These are phyloP conservation scores for Melanerpes formicivorus DNA, from an alignment of 2,113 vertebrate genomes.

Conservation along the genomic window DNA sequence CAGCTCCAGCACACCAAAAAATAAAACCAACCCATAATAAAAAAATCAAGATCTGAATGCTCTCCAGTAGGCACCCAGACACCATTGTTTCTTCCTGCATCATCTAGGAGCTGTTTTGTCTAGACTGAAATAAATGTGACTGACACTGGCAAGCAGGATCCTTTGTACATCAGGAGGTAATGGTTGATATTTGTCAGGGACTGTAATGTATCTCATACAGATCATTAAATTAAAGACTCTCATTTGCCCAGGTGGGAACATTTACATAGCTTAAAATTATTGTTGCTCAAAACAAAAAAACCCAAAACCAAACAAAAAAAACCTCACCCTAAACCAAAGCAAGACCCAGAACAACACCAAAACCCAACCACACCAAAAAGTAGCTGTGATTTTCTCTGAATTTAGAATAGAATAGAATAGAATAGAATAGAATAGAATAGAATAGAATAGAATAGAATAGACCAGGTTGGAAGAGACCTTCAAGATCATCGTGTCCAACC, in stretches of 20 bases:
- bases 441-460: no score
- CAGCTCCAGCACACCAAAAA: constrained; percentile 31
- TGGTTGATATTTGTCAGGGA: neutral
- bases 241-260: neutral
- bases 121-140: constrained; percentile 1
- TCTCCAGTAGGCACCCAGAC: constrained; percentile 34
- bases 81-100: neutral
- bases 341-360: no score
- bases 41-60: neutral
- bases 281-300: neutral
- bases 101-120: constrained; percentile 13
- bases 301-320: neutral
- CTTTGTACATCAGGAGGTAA: neutral
- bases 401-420: neutral
- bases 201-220: neutral
- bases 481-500: no score
- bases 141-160: neutral
- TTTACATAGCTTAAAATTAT: neutral
- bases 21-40: neutral
- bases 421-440: no score
- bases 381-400: neutral
- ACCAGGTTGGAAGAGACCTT: no score
- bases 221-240: neutral
- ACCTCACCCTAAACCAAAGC: no score
- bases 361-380: neutral